Conservation (phyloP, 2,888 invertebrate genomes). For the Leistus spinibarbis region DNA sequence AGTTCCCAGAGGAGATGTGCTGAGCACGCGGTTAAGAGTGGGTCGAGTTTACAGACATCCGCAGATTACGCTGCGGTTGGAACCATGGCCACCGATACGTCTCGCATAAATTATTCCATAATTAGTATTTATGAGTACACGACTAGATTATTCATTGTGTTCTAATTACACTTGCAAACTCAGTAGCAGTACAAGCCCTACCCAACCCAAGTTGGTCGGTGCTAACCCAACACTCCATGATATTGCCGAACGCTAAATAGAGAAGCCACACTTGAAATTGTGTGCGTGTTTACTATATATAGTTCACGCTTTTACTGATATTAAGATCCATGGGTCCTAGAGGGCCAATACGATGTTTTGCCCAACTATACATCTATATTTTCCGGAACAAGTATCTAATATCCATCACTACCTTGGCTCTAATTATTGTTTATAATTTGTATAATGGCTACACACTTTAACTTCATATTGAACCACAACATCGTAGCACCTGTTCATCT, state of each 20-base stretch:
- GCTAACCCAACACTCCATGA: background rate
- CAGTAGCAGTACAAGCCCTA: background rate
- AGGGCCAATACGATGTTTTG: constrained; percentile 3
- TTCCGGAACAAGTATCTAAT: constrained; percentile 29
- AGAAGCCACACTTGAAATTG: background rate
- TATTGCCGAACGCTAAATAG: too few species aligned
- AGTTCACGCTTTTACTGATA: constrained; percentile 12
- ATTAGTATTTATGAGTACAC: constrained; percentile 53
- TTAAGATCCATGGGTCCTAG: constrained; percentile 34
- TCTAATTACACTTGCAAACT: constrained; percentile 52
- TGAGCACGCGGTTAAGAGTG: background rate
- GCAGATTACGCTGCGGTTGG: constrained; percentile 41
- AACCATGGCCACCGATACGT: constrained; percentile 40
- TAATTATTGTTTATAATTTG: constrained; percentile 8
- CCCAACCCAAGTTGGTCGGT: background rate
- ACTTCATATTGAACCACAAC: background rate
- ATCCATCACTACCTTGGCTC: background rate
- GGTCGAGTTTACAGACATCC: constrained; percentile 3
- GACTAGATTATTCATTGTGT: constrained; percentile 53
- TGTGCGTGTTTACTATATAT: background rate
- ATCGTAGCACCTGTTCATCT: background rate
- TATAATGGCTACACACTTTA: background rate
- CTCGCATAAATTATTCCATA: constrained; percentile 42
- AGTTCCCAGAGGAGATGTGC: background rate
- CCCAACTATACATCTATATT: constrained; percentile 28